Percentiles rank a stretch among this genome's conserved stretches.
Conservation (phyloP, 2,888 invertebrate genomes). For the Notodonta ziczac region DNA sequence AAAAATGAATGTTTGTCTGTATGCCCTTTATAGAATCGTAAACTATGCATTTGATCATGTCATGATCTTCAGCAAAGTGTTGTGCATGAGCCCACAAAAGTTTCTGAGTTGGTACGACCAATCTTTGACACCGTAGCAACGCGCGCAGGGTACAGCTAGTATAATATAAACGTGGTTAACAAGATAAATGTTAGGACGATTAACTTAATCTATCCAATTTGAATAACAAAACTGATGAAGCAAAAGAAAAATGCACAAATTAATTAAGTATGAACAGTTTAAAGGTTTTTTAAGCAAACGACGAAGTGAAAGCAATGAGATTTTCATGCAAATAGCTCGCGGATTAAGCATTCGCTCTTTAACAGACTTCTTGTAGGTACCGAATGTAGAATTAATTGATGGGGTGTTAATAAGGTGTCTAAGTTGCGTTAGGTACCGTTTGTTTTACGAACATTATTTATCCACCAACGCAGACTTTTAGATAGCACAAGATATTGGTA, state of each 20-base stretch:
- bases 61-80: too few species aligned
- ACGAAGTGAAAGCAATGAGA: conserved; percentile 49
- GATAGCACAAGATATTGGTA: too few species aligned
- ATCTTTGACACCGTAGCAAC: too few species aligned
- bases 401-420: conserved; percentile 10
- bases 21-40: too few species aligned
- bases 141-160: too few species aligned
- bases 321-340: conserved; percentile 62
- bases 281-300: conserved; percentile 33
- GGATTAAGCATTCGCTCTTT: conserved; percentile 38
- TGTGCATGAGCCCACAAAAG: too few species aligned
- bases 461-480: too few species aligned
- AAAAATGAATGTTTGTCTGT: too few species aligned
- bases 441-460: background rate
- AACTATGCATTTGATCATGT: too few species aligned
- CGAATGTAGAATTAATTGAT: conserved; percentile 7
- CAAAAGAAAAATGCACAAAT: conserved; percentile 39
- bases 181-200: background rate
- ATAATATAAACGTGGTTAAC: too few species aligned
- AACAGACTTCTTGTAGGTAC: conserved; percentile 28
- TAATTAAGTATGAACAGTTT: conserved; percentile 39
- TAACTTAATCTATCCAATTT: conserved; percentile 31
- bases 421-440: background rate
- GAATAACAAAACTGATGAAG: conserved; percentile 44
- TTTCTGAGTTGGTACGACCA: too few species aligned